phyloP scores from a whole-genome alignment of 1,140 invertebrate species.

The Pseudomyrmex pallidus region DNA sequence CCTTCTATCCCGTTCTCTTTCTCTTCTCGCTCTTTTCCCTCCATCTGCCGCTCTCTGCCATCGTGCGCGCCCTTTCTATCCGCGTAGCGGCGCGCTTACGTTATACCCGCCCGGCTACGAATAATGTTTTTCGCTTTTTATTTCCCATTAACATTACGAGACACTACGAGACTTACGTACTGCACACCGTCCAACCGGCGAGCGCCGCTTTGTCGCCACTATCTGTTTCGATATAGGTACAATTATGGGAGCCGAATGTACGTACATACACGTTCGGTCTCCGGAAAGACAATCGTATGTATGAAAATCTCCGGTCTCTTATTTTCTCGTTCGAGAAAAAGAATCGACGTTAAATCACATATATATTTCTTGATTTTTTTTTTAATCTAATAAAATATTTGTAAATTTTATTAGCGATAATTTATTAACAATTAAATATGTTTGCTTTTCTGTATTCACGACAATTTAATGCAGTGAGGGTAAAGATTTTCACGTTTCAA shows the following conservation, averaged over 20 bases:
- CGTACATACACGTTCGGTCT: not conserved
- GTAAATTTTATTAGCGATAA: not conserved
- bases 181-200: conserved; percentile 24
- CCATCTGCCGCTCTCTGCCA: conserved; percentile 35
- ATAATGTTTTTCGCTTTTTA: conserved; percentile 79
- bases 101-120: conserved; percentile 76
- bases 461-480: not conserved
- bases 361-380: conserved; percentile 3
- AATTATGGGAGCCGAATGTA: not conserved
- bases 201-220: conserved; percentile 9
- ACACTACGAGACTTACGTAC: conserved; percentile 60
- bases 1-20: conserved; percentile 69
- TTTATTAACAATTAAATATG: not conserved
- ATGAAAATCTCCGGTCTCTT: not conserved
- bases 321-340: too few relatives aligned
- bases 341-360: not conserved
- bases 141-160: conserved; percentile 71
- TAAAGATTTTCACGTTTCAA: not conserved
- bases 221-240: conserved; percentile 27
- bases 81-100: conserved; percentile 77
- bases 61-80: conserved; percentile 57
- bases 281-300: not conserved
- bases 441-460: not conserved
- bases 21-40: conserved; percentile 59
- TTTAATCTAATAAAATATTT: not conserved